Conservation (phyloP, 1,140 invertebrate genomes). For the Drosophila eugracilis region DNA sequence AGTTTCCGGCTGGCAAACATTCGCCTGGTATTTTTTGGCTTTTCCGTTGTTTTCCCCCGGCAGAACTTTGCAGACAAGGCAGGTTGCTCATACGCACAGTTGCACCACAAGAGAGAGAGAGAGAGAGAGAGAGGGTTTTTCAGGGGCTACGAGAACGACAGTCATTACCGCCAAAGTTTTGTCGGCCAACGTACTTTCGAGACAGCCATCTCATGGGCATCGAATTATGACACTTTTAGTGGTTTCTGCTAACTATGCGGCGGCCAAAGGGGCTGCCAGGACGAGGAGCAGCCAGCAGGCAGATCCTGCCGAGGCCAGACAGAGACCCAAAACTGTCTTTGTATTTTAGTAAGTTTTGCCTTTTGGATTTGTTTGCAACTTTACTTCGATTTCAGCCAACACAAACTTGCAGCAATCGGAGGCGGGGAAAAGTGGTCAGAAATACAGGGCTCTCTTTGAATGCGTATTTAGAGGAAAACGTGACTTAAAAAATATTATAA, state of each 20-base stretch:
- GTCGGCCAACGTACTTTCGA: conserved; percentile 74
- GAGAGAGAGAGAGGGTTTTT: neutral
- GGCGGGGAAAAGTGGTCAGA: neutral
- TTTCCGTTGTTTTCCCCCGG: conserved; percentile 27
- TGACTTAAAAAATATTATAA: no score
- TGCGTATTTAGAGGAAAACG: conserved; percentile 6
- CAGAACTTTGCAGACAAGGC: conserved; percentile 46
- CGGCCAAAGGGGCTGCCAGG: conserved; percentile 12
- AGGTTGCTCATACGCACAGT: conserved; percentile 61
- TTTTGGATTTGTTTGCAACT: conserved; percentile 70
- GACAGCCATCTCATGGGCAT: conserved; percentile 83
- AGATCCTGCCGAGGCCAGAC: conserved; percentile 15
- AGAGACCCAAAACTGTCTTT: conserved; percentile 49
- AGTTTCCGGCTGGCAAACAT: conserved; percentile 43
- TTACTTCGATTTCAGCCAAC: conserved; percentile 75
- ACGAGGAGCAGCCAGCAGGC: conserved; percentile 12
- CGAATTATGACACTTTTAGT: conserved; percentile 85
- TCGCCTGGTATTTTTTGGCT: conserved; percentile 41
- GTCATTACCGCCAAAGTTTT: conserved; percentile 78
- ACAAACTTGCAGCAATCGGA: conserved; percentile 42
- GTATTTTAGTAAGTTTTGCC: conserved; percentile 64
- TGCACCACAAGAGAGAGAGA: conserved; percentile 11
- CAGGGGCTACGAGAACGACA: conserved; percentile 18
- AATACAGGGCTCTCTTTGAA: neutral
- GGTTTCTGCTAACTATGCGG: conserved; percentile 77